Conservation (phyloP, 2,113 vertebrate genomes). For the Elephas maximus region DNA sequence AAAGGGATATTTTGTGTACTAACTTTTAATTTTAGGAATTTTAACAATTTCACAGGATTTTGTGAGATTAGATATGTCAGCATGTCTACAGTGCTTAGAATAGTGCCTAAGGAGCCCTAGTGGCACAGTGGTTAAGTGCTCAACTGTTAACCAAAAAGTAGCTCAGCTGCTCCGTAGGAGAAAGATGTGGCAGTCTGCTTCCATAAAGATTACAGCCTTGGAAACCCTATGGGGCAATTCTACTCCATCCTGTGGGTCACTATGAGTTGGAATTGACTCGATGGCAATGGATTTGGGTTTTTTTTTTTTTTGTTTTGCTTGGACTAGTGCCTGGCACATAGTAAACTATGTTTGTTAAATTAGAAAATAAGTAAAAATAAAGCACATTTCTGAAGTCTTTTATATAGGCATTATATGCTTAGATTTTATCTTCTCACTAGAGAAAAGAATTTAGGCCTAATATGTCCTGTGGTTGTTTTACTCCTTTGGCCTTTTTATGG, state of each 20-base stretch:
- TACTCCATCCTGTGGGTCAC: no score
- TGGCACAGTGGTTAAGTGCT: no score
- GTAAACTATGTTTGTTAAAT: neutral
- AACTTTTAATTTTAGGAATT: neutral
- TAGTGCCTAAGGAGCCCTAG: no score
- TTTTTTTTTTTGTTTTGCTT: neutral
- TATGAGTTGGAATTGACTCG: no score
- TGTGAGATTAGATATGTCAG: neutral
- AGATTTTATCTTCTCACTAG: neutral
- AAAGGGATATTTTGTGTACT: neutral
- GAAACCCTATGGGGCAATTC: no score
- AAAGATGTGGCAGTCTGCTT: no score
- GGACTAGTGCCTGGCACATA: neutral
- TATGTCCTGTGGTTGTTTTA: neutral
- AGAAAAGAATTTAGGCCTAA: neutral
- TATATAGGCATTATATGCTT: neutral
- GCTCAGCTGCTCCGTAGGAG: no score
- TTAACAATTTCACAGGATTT: neutral
- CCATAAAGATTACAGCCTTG: no score
- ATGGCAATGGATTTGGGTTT: no score
- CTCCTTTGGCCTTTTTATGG: neutral
- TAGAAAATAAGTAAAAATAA: slow-evolving; percentile 21
- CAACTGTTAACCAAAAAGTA: no score
- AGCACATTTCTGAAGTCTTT: neutral
- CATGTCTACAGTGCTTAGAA: neutral